phyloP scores from a whole-genome alignment of 35 echinoderm and acorn worm species.

The Acanthaster planci region DNA sequence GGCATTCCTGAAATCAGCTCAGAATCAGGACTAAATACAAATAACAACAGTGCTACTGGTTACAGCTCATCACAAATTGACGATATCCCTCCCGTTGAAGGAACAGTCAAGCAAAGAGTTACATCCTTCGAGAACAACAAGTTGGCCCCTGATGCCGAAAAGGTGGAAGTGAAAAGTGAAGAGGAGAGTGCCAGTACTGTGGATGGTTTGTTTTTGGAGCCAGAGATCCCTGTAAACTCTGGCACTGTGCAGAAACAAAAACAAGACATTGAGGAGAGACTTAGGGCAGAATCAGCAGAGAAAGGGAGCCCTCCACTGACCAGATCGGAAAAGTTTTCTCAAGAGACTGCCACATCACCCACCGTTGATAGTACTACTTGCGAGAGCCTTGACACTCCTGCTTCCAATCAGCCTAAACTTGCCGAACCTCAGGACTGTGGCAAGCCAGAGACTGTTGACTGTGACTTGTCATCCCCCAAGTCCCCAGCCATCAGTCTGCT shows the following conservation, averaged over 20 bases:
- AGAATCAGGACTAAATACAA: conserved; percentile 56
- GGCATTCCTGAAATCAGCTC: background rate
- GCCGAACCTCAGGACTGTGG: conserved; percentile 1
- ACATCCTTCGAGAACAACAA: conserved; percentile 29
- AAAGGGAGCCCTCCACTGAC: conserved; percentile 44
- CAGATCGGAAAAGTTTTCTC: conserved; percentile 30
- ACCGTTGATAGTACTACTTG: background rate
- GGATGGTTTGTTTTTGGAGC: background rate
- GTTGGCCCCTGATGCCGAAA: background rate
- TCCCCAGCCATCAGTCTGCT: background rate
- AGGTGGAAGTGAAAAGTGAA: background rate
- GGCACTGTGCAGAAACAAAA: conserved; percentile 77
- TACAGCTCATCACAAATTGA: background rate
- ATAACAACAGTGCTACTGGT: conserved; percentile 77
- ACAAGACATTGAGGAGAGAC: conserved; percentile 67
- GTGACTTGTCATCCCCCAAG: background rate
- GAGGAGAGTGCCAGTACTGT: background rate
- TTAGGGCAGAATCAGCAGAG: conserved; percentile 41
- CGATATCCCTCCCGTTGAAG: conserved; percentile 21
- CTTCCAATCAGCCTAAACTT: background rate
- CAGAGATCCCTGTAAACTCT: conserved; percentile 53
- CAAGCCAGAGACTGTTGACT: background rate
- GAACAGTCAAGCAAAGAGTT: conserved; percentile 35
- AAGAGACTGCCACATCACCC: conserved; percentile 2
- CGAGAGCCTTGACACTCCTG: background rate